Base-by-base conservation (phyloP, 2,797 vertebrate species). In the Pygocentrus nattereri region DNA sequence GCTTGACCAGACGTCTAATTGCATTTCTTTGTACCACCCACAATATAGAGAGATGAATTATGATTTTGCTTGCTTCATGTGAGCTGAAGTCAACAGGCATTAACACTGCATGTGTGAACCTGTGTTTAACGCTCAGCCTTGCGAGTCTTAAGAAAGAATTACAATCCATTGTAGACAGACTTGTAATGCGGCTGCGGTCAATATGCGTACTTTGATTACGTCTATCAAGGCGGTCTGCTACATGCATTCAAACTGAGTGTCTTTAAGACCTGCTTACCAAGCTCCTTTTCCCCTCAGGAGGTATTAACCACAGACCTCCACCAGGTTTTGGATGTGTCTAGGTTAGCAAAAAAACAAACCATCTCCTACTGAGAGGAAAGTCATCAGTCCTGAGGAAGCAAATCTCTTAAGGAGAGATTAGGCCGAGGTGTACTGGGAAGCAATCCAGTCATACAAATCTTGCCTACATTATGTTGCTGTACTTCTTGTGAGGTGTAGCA, bases 101-200 rank as follows among this genome's bases (percentile, higher is more conserved):
- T 47, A 69, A n/a, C 8, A 11, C 30, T 12, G 25, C 2, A 31
- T 30, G 5, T 71, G 27, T 19, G 72, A 71, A 21, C 27, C 19
- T 56, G 18, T 75, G 52, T 56, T 67, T 44, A 50, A 50, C 21
- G 69, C 38, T 74, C 21, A 68, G 34, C 62, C 23, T 58, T 16
- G 61, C 19, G 3, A 30, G 31, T 64, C 12, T 18, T 21, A 67
- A n/a, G 12, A 49, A 34, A 4, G 15, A 15, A 23, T 27, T 44
- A 80, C 74, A 84, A 89, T 80, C 81, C 87, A 81, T 88, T 88
- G 84, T 92, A 91, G 88, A 88, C 87, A 88, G 82, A 85, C 82
- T 78, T 86, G 78, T 91, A 90, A 91, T 89, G 82, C 82, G 85
- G 78, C 84, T 81, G 79, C 89, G 76, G 16, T 79, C 81, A 87